phyloP scores from a whole-genome alignment of 2,888 invertebrate genomes.

The Cyrtodaria siliqua region DNA sequence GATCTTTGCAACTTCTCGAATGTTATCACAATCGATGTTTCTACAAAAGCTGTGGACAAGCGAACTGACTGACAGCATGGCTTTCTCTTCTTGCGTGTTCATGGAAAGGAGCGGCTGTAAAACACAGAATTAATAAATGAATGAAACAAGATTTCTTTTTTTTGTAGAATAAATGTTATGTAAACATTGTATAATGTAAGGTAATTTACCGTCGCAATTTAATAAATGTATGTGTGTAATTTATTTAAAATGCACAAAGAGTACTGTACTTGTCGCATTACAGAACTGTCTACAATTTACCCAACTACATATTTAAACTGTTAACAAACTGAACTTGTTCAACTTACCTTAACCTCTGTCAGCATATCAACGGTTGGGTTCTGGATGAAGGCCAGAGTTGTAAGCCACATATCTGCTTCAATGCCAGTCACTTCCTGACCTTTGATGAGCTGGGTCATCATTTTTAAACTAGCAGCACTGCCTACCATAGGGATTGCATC shows the following conservation, averaged over 20 bases:
- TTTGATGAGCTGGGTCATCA: conserved; percentile 94
- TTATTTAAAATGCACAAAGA: too few relatives aligned
- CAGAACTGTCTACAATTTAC: too few relatives aligned
- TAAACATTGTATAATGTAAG: too few relatives aligned
- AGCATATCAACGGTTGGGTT: conserved; percentile 86
- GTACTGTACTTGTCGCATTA: too few relatives aligned
- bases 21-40: conserved; percentile 84
- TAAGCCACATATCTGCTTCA: conserved; percentile 93
- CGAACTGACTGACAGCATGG: conserved; percentile 90
- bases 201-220: too few relatives aligned
- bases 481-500: conserved; percentile 95
- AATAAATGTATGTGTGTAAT: too few relatives aligned
- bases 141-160: too few relatives aligned
- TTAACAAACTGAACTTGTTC: too few relatives aligned
- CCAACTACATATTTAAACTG: too few relatives aligned
- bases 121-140: background rate
- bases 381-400: conserved; percentile 93
- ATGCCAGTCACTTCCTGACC: conserved; percentile 89
- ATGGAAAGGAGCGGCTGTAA: conserved; percentile 84
- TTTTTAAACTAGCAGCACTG: conserved; percentile 92
- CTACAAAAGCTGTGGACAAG: conserved; percentile 91
- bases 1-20: conserved; percentile 81
- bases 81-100: conserved; percentile 87
- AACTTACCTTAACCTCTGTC: conserved; percentile 84
- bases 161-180: too few relatives aligned